Evolutionary conservation across 2,888 invertebrate species (phyloP).

Genomic region (Apantesis nais): DNA sequence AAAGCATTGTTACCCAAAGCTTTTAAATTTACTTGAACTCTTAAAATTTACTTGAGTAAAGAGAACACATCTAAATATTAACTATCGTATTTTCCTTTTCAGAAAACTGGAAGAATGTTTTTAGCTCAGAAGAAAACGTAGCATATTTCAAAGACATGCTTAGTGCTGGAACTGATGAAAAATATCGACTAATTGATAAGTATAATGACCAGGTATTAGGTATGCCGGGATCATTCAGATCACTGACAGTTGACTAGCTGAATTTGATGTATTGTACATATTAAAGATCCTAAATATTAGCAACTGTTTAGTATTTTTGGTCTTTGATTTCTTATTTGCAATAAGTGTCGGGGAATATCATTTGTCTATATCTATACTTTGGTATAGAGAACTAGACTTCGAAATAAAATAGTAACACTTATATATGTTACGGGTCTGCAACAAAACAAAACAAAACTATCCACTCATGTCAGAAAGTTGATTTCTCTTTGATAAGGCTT

Average conservation of each 20-base stretch:
- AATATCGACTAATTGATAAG: constrained; percentile 18
- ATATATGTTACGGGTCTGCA: no score
- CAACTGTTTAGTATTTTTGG: background rate
- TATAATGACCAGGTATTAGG: constrained; percentile 41
- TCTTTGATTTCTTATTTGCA: background rate
- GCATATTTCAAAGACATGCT: constrained; percentile 35
- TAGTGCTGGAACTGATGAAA: constrained; percentile 32
- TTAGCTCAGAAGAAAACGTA: constrained; percentile 38
- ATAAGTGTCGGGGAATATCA: background rate
- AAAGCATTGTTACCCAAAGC: no score
- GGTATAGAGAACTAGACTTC: background rate
- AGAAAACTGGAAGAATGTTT: constrained; percentile 34
- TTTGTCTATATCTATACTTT: no score
- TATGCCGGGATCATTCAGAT: constrained; percentile 47
- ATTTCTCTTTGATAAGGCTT: no score
- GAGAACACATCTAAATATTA: background rate
- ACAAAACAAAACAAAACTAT: no score
- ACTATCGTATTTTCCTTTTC: constrained; percentile 14
- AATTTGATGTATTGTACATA: background rate
- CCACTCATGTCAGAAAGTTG: no score
- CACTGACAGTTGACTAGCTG: constrained; percentile 27
- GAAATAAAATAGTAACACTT: no score
- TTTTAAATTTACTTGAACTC: no score
- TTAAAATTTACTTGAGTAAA: background rate
- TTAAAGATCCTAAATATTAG: background rate